phyloP scores from a whole-genome alignment of 2,888 invertebrate species.

The Machimus rusticus region DNA sequence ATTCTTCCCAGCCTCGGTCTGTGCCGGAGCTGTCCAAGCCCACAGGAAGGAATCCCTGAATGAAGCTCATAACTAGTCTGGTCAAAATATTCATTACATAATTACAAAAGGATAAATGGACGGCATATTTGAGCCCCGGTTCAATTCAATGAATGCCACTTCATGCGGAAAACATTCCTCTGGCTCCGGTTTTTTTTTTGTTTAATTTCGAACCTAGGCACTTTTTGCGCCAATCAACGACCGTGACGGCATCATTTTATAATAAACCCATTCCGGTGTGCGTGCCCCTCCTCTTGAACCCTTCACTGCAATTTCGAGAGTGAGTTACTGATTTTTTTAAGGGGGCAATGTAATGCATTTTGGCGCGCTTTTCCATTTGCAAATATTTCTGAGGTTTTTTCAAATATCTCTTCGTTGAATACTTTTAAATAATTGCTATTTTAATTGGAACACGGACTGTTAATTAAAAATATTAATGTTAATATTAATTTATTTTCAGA shows the following conservation, averaged over 20 bases:
- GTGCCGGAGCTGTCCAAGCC: not conserved
- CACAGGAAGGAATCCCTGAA: slow-evolving; percentile 25
- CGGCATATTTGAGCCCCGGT: slow-evolving; percentile 27
- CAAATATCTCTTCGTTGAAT: not conserved
- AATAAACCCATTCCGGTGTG: not conserved
- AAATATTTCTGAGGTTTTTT: not conserved
- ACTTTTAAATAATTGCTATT: not conserved
- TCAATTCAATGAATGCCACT: slow-evolving; percentile 22
- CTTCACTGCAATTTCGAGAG: not conserved
- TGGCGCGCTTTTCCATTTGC: not conserved
- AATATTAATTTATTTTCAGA: not conserved
- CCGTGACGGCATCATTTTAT: not conserved
- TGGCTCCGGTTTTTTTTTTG: not conserved
- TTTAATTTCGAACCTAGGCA: not conserved
- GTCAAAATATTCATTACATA: slow-evolving; percentile 41
- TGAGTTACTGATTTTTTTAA: not conserved
- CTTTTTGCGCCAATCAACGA: not conserved
- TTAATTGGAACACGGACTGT: not conserved
- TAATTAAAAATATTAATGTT: not conserved
- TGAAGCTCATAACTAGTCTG: slow-evolving; percentile 38
- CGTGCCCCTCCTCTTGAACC: not conserved
- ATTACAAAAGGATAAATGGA: slow-evolving; percentile 40
- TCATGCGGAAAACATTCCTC: slow-evolving; percentile 1
- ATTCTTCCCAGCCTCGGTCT: not conserved
- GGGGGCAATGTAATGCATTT: not conserved